phyloP scores from a whole-genome alignment of 2,797 vertebrate genomes.

The Sebastes flavidus region DNA sequence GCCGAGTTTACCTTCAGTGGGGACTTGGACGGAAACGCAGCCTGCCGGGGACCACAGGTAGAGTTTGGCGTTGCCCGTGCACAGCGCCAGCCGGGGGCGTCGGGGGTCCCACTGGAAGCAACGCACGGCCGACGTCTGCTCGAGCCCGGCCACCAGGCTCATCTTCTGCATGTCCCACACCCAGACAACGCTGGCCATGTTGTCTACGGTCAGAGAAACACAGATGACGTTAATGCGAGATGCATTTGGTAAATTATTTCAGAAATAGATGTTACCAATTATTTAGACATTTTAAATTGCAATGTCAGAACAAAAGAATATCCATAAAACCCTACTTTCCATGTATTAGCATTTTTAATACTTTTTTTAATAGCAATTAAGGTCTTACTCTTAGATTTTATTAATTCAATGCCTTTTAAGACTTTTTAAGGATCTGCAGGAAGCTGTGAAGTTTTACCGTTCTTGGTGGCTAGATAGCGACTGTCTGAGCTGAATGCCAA shows the following conservation, averaged over 20 bases:
- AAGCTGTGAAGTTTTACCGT: conserved; percentile 78
- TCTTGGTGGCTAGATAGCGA: conserved; percentile 93
- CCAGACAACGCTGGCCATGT: conserved; percentile 89
- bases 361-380: background rate
- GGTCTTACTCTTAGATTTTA: background rate
- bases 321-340: background rate
- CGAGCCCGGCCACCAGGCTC: conserved; percentile 86
- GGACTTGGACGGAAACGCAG: conserved; percentile 90
- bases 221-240: background rate
- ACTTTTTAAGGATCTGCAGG: background rate
- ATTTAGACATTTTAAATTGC: background rate
- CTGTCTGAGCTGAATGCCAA: conserved; percentile 93
- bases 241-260: background rate
- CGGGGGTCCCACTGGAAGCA: conserved; percentile 92
- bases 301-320: background rate
- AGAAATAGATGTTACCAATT: background rate
- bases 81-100: conserved; percentile 89
- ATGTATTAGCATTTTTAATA: background rate
- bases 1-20: conserved; percentile 85
- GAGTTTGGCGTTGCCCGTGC: conserved; percentile 87
- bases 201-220: conserved; percentile 81
- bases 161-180: conserved; percentile 93
- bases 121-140: conserved; percentile 88
- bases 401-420: background rate
- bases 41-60: conserved; percentile 93